These are phyloP conservation scores for Eucriotettix oculatus DNA, from an alignment of 2,888 invertebrate genomes.

Conservation along the genomic window DNA sequence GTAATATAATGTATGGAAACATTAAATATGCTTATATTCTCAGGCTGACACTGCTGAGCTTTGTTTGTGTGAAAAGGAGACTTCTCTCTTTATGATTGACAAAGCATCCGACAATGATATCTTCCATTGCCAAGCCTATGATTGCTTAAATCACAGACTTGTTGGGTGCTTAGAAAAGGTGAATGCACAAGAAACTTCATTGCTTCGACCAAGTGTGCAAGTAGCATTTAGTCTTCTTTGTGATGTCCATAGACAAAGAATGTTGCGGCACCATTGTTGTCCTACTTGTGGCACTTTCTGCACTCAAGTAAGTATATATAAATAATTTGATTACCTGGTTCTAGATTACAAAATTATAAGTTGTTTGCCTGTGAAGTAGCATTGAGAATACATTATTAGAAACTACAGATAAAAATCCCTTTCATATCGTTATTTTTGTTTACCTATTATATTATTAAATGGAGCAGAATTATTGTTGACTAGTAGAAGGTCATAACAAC, in stretches of 20 bases:
- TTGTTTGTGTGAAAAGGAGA: slow-evolving; percentile 34
- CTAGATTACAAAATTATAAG: no score
- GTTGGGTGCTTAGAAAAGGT: slow-evolving; percentile 68
- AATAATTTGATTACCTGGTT: no score
- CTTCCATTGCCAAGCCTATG: slow-evolving; percentile 58
- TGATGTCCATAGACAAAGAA: slow-evolving; percentile 54
- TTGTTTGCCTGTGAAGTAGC: no score
- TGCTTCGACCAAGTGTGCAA: slow-evolving; percentile 51
- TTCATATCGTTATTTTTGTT: no score
- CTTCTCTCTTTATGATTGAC: slow-evolving; percentile 29
- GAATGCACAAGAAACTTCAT: slow-evolving; percentile 34
- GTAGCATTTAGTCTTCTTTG: slow-evolving; percentile 71
- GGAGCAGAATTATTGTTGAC: no score
- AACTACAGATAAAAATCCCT: no score
- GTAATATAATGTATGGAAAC: neutral
- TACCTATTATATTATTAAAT: no score
- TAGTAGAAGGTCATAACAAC: no score
- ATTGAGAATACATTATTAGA: no score
- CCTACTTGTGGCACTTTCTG: slow-evolving; percentile 82
- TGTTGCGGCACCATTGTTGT: slow-evolving; percentile 72
- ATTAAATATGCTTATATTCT: slow-evolving; percentile 6
- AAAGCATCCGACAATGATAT: slow-evolving; percentile 1
- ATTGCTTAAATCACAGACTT: slow-evolving; percentile 52
- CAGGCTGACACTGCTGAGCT: slow-evolving; percentile 24
- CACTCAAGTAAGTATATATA: slow-evolving; percentile 44